These are phyloP conservation scores for Ditylenchus dipsaci DNA, from an alignment of 1,140 invertebrate genomes.

Conservation along the genomic window DNA sequence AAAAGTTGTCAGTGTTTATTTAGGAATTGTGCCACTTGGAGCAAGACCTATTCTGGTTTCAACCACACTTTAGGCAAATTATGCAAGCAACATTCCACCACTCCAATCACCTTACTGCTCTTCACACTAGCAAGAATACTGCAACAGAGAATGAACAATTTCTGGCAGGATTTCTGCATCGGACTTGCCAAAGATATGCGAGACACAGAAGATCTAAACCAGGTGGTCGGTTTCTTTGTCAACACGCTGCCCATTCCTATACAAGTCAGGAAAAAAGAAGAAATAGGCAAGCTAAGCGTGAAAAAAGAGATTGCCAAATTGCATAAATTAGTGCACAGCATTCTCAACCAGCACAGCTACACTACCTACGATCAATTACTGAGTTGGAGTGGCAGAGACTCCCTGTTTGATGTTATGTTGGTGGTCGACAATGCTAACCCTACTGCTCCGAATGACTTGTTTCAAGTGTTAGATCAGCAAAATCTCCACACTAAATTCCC, in stretches of 20 bases:
- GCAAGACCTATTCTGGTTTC: not conserved
- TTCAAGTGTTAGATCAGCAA: not conserved
- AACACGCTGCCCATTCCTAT: conserved; percentile 20
- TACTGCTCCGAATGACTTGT: not conserved
- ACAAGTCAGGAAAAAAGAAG: not conserved
- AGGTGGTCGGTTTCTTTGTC: conserved; percentile 14
- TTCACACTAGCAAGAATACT: not conserved
- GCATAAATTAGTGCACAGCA: not conserved
- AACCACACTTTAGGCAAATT: not conserved
- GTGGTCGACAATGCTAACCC: conserved; percentile 9
- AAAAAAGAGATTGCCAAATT: not conserved
- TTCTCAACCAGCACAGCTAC: not conserved
- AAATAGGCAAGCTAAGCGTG: not conserved
- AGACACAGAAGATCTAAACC: conserved; percentile 12
- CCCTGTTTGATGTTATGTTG: conserved; percentile 25
- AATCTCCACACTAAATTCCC: conserved; percentile 7
- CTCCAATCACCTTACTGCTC: not conserved
- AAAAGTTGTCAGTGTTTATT: no score
- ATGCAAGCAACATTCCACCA: not conserved
- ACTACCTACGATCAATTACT: conserved; percentile 15
- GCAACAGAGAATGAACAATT: conserved; percentile 10
- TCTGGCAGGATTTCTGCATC: not conserved
- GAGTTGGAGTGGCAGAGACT: not conserved
- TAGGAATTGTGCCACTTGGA: no score
- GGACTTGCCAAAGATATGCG: conserved; percentile 25